phyloP scores from a whole-genome alignment of 1,140 invertebrate species.

The Orius insidiosus region DNA sequence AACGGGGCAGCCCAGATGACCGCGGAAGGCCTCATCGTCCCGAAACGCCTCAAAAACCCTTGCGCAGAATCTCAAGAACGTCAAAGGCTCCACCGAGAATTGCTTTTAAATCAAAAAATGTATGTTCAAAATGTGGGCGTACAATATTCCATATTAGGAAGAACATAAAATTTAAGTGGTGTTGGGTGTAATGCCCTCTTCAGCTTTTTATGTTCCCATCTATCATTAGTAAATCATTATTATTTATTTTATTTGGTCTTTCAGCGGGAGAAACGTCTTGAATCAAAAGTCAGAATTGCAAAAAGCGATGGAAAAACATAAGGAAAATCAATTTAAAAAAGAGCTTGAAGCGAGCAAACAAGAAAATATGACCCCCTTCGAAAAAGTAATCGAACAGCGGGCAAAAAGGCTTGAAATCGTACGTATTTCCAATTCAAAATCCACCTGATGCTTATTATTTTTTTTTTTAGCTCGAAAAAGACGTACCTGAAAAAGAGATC shows the following conservation, averaged over 20 bases:
- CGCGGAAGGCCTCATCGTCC: conserved; percentile 59
- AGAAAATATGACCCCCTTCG: conserved; percentile 34
- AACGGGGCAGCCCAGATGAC: conserved; percentile 11
- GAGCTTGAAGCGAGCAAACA: conserved; percentile 39
- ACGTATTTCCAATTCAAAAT: conserved; percentile 14
- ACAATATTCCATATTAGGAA: too few species aligned
- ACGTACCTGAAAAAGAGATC: conserved; percentile 21
- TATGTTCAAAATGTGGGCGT: too few species aligned
- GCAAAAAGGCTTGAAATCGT: conserved; percentile 37
- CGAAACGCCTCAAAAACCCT: conserved; percentile 68
- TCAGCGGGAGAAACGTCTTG: conserved; percentile 73
- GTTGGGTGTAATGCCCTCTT: too few species aligned
- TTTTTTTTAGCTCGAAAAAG: conserved; percentile 21
- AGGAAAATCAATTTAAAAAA: conserved; percentile 51
- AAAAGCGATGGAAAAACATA: conserved; percentile 69
- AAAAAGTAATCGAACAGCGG: conserved; percentile 40
- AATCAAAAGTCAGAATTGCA: conserved; percentile 79
- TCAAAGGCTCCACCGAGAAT: conserved; percentile 69
- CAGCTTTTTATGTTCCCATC: too few species aligned
- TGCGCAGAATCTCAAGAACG: conserved; percentile 61
- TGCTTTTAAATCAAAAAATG: conserved; percentile 83
- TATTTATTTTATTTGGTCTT: conserved; percentile 29
- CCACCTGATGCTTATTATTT: conserved; percentile 1
- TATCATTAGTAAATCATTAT: too few species aligned
- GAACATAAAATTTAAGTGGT: too few species aligned